Evolutionary conservation across 2,888 invertebrate species (phyloP).

Genomic region (Pristionchus maxplancki): DNA sequence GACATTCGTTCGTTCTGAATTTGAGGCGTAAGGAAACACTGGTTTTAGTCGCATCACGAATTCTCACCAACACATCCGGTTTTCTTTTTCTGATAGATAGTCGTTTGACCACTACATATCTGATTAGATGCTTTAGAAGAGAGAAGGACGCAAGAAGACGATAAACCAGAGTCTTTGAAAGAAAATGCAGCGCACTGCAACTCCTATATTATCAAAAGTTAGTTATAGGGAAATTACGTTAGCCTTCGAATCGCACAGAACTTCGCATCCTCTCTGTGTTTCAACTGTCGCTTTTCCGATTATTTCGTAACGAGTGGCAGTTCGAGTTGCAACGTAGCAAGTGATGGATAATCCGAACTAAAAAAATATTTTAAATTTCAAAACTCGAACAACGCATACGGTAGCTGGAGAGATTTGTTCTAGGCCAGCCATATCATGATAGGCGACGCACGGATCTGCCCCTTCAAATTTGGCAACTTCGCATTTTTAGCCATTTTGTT

Average conservation of each 20-base stretch:
- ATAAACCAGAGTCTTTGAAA: not conserved
- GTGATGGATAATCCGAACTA: not conserved
- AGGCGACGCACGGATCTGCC: not conserved
- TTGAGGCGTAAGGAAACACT: not conserved
- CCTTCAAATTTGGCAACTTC: not conserved
- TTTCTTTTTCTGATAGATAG: not conserved
- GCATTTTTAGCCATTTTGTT: too few relatives aligned
- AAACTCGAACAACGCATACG: too few relatives aligned
- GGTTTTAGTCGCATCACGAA: not conserved
- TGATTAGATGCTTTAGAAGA: not conserved
- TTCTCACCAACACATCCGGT: not conserved
- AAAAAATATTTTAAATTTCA: not conserved
- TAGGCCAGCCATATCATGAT: not conserved
- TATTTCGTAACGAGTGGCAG: not conserved
- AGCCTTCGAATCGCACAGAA: not conserved
- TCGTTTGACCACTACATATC: not conserved
- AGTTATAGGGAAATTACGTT: not conserved
- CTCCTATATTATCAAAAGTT: too few relatives aligned
- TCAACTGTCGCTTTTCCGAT: not conserved
- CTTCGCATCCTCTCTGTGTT: not conserved
- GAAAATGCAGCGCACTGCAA: not conserved
- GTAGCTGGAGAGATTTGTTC: too few relatives aligned
- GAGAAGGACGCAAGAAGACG: not conserved
- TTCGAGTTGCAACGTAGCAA: not conserved
- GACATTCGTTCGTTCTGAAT: not conserved